A percentile compares a stretch with the other conserved stretches of the same genome.
phyloP scores from a whole-genome alignment of 2,797 vertebrate genomes.

The Botia kubotai region DNA sequence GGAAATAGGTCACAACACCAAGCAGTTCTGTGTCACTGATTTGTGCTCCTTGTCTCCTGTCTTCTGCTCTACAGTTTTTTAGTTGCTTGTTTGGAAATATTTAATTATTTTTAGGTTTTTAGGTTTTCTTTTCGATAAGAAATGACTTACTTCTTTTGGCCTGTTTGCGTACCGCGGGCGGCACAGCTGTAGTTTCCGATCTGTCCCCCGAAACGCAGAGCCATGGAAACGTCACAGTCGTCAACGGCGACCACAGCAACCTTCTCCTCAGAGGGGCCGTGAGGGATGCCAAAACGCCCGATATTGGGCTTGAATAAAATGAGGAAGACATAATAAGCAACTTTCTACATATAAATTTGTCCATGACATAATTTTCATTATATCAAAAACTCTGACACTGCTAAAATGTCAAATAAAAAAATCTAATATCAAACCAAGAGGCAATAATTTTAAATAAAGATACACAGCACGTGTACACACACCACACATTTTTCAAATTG shows the following conservation, averaged over 20 bases:
- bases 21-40: not conserved
- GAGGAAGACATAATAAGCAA: not conserved
- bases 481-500: no score
- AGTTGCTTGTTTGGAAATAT: no score
- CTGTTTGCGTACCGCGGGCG: slow-evolving; percentile 93
- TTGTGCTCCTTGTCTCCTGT: not conserved
- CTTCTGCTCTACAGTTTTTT: not conserved
- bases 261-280: slow-evolving; percentile 95
- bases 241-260: slow-evolving; percentile 94
- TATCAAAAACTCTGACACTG: no score
- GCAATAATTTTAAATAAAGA: no score
- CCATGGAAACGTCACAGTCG: slow-evolving; percentile 93
- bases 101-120: no score
- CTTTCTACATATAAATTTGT: no score
- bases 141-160: slow-evolving; percentile 90
- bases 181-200: slow-evolving; percentile 97
- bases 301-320: slow-evolving; percentile 87
- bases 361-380: no score
- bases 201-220: slow-evolving; percentile 87
- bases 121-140: no score
- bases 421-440: no score
- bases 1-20: no score
- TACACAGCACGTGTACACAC: no score
- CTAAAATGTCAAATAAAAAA: no score
- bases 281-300: slow-evolving; percentile 88